Conservation (phyloP, 1,140 invertebrate species). For the Zaprionus nigranus region DNA sequence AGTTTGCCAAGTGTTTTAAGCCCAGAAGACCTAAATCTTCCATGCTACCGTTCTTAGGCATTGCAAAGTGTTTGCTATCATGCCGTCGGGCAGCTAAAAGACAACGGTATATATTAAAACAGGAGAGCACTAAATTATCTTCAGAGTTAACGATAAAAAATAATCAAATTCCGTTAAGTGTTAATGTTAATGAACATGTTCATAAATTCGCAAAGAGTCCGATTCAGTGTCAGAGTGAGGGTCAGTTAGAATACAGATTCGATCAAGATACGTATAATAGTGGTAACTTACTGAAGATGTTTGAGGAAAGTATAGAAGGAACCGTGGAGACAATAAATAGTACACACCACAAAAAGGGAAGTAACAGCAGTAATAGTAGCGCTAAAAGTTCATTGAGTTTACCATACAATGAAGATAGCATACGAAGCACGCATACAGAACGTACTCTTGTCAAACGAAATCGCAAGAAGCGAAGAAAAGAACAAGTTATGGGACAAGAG, state of each 20-base stretch:
- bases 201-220: conserved; percentile 3
- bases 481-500: conserved; percentile 6
- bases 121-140: not conserved
- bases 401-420: conserved; percentile 37
- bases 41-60: conserved; percentile 60
- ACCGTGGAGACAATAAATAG: not conserved
- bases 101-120: not conserved
- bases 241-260: not conserved
- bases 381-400: conserved; percentile 46
- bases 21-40: conserved; percentile 34
- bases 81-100: conserved; percentile 47
- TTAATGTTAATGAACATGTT: conserved; percentile 40
- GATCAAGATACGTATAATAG: not conserved
- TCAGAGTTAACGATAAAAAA: conserved; percentile 1
- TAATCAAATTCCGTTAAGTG: conserved; percentile 37
- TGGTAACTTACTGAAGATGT: not conserved
- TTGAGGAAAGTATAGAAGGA: not conserved
- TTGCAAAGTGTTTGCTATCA: conserved; percentile 69
- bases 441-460: conserved; percentile 37
- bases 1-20: conserved; percentile 37
- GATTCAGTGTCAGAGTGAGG: not conserved
- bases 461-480: conserved; percentile 46
- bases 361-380: conserved; percentile 36
- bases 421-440: conserved; percentile 11
- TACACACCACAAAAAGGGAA: not conserved